These are phyloP conservation scores for Myotis daubentonii DNA, from an alignment of 2,797 vertebrate genomes.

Conservation along the genomic window DNA sequence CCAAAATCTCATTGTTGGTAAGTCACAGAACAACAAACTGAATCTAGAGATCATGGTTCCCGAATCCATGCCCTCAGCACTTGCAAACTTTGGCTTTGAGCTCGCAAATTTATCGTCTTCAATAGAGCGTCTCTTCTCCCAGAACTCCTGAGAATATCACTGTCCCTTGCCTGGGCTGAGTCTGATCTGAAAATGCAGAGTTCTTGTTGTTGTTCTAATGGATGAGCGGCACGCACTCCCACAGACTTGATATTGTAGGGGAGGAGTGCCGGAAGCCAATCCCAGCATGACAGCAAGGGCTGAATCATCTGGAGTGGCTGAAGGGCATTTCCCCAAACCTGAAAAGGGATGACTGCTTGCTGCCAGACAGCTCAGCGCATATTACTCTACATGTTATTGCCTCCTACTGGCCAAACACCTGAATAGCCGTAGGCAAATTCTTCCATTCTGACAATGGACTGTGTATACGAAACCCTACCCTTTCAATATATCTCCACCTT, in stretches of 20 bases:
- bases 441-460: too few species aligned
- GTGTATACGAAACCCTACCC: too few species aligned
- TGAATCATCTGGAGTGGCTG: too few species aligned
- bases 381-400: too few species aligned
- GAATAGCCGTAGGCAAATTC: too few species aligned
- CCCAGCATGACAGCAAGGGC: too few species aligned
- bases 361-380: too few species aligned
- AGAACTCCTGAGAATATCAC: neutral
- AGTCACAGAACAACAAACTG: neutral
- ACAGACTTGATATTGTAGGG: neutral
- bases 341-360: too few species aligned
- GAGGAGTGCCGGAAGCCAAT: neutral
- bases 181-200: neutral
- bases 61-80: neutral
- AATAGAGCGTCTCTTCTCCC: too few species aligned
- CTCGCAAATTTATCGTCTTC: neutral
- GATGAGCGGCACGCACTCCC: neutral
- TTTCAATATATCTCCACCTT: too few species aligned
- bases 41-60: neutral
- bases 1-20: neutral
- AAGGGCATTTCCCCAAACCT: too few species aligned
- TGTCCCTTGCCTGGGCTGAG: neutral
- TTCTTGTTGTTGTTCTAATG: neutral
- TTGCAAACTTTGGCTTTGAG: neutral
- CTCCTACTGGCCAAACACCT: too few species aligned